These are phyloP conservation scores for Acrossocheilus wenchowensis DNA, from an alignment of 2,797 vertebrate species.

Conservation along the genomic window DNA sequence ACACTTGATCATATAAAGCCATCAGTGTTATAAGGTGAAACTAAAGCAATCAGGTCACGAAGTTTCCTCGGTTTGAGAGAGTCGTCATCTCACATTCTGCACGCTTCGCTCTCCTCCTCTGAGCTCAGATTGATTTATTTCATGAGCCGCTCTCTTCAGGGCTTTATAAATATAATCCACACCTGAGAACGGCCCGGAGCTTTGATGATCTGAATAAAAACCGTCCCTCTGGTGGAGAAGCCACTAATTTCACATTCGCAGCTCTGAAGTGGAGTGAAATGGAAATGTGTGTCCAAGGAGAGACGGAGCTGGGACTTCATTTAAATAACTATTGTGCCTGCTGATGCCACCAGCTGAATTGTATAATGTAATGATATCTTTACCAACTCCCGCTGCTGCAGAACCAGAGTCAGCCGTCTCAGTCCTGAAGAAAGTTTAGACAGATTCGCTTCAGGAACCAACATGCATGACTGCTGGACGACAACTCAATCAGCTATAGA, in stretches of 20 bases:
- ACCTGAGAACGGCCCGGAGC: conserved; percentile 20
- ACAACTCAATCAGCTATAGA: not conserved
- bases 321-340: conserved; percentile 59
- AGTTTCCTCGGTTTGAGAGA: not conserved
- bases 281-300: conserved; percentile 57
- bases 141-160: conserved; percentile 3
- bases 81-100: conserved; percentile 3
- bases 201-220: conserved; percentile 80
- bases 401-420: conserved; percentile 42
- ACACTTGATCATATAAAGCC: not conserved
- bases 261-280: conserved; percentile 48
- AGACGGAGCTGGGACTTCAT: conserved; percentile 53
- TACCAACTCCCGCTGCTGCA: conserved; percentile 37
- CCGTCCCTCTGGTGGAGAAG: conserved; percentile 61
- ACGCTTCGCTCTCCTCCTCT: not conserved
- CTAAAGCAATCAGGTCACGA: not conserved
- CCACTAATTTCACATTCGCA: conserved; percentile 52
- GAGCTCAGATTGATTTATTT: conserved; percentile 17
- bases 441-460: not conserved
- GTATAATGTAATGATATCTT: conserved; percentile 58
- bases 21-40: not conserved
- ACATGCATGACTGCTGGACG: not conserved
- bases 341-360: conserved; percentile 51
- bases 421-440: not conserved
- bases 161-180: conserved; percentile 29